Evolutionary conservation across 2,888 invertebrate genomes (phyloP).

Genomic region (Heliconius erato): DNA sequence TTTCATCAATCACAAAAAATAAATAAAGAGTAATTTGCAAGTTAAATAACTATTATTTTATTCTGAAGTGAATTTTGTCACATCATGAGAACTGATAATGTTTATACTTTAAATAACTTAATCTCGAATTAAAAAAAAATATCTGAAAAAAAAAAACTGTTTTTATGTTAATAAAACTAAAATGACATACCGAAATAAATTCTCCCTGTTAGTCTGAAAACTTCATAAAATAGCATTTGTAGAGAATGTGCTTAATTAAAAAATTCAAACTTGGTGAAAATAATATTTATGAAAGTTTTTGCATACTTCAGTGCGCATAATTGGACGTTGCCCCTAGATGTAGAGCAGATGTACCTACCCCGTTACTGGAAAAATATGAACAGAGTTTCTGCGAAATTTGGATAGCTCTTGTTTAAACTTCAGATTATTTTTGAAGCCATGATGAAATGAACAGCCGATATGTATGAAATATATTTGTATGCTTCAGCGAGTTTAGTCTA

Average conservation of each 20-base stretch:
- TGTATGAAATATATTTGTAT: not conserved
- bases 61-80: too few relatives aligned
- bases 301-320: slow-evolving; percentile 41
- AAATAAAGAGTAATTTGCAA: too few relatives aligned
- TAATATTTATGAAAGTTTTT: slow-evolving; percentile 40
- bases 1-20: too few relatives aligned
- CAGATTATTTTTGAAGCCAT: slow-evolving; percentile 5
- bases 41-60: too few relatives aligned
- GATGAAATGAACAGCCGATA: not conserved
- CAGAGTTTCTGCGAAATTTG: slow-evolving; percentile 43
- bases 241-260: slow-evolving; percentile 43
- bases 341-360: slow-evolving; percentile 42
- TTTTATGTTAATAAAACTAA: not conserved
- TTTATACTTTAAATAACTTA: not conserved
- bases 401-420: slow-evolving; percentile 26
- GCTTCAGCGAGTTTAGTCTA: not conserved
- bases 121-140: not conserved
- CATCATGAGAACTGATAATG: not conserved
- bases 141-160: not conserved
- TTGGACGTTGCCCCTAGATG: slow-evolving; percentile 44
- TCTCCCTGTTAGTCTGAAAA: slow-evolving; percentile 27
- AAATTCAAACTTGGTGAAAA: slow-evolving; percentile 38
- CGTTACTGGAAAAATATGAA: slow-evolving; percentile 45
- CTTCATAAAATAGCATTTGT: slow-evolving; percentile 34
- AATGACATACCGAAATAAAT: slow-evolving; percentile 22